Conservation (phyloP, 1,140 invertebrate genomes). For the Apis laboriosa region DNA sequence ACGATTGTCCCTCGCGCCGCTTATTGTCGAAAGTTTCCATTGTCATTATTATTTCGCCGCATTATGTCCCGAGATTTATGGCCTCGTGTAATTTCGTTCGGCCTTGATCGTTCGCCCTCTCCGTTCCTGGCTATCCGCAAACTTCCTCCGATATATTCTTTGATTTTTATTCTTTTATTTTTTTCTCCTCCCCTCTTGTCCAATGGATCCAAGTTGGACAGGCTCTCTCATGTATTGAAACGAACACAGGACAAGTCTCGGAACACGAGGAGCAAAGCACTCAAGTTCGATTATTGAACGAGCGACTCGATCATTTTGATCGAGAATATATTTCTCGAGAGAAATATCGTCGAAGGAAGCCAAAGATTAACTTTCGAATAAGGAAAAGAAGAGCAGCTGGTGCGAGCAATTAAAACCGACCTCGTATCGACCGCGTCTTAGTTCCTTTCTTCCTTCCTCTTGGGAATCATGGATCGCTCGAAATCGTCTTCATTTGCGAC, state of each 20-base stretch:
- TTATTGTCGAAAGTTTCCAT: constrained; percentile 79
- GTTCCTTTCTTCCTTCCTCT: not conserved
- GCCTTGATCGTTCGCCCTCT: constrained; percentile 4
- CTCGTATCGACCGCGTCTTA: not conserved
- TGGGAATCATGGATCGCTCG: not conserved
- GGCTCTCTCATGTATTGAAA: no score
- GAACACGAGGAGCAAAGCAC: no score
- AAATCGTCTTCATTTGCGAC: not conserved
- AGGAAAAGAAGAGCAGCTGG: not conserved
- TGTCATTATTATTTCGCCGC: constrained; percentile 78
- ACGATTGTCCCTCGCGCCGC: constrained; percentile 73
- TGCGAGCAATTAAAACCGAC: not conserved
- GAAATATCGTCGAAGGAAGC: not conserved
- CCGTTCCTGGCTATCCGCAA: not conserved
- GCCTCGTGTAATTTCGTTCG: constrained; percentile 67
- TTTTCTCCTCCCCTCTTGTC: no score
- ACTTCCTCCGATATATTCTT: not conserved
- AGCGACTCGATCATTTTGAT: not conserved
- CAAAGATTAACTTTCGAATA: not conserved
- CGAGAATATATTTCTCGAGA: not conserved
- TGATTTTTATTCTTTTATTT: no score
- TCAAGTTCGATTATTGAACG: no score
- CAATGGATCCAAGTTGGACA: no score
- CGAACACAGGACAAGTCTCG: no score
- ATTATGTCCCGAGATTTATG: constrained; percentile 75